These are phyloP conservation scores for Helicolenus hilgendorfi DNA, from an alignment of 2,797 vertebrate species.

Conservation along the genomic window DNA sequence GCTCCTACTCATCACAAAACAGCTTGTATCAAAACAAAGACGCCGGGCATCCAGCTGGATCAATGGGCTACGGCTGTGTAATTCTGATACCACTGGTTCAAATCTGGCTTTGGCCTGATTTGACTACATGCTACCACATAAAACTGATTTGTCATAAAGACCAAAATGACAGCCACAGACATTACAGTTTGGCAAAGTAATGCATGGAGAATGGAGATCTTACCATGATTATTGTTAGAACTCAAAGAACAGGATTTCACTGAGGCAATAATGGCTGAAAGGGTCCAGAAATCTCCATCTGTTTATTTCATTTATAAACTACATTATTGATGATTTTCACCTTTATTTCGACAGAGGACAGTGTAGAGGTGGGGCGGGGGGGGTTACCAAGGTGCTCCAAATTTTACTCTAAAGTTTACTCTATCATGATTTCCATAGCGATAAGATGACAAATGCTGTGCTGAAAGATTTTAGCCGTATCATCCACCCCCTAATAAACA, in stretches of 20 bases:
- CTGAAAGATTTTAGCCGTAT: neutral
- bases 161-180: neutral
- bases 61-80: slow-evolving; percentile 14
- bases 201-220: neutral
- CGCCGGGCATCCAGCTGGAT: slow-evolving; percentile 52
- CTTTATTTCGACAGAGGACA: neutral
- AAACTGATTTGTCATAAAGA: neutral
- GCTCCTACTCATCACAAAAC: slow-evolving; percentile 67
- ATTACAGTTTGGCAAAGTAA: neutral
- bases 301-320: neutral
- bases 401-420: neutral
- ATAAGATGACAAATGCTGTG: neutral
- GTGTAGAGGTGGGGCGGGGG: too few species aligned
- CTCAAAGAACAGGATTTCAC: neutral
- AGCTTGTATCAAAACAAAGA: slow-evolving; percentile 64
- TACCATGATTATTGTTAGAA: neutral
- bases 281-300: neutral
- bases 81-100: slow-evolving; percentile 14
- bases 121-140: neutral
- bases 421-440: neutral
- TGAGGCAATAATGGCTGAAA: neutral
- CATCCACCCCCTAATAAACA: neutral
- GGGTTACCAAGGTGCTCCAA: neutral
- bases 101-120: slow-evolving; percentile 30
- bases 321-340: neutral